Evolutionary conservation across 2,797 vertebrate species (phyloP).

Genomic region (Botia almorhae): DNA sequence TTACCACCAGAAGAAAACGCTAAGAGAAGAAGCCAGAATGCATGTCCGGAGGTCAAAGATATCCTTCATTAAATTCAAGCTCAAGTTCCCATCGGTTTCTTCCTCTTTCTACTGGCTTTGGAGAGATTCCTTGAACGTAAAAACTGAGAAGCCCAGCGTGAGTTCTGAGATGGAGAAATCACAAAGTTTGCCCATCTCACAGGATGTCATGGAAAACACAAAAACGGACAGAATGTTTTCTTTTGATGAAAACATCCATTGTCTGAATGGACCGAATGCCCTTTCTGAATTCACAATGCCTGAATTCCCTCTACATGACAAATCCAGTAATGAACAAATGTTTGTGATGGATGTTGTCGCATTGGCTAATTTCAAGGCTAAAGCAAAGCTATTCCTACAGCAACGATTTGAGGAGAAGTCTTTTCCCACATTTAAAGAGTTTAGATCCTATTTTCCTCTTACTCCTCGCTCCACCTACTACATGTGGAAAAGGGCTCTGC

Average conservation of each 20-base stretch:
- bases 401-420: conserved; percentile 91
- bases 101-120: conserved; percentile 90
- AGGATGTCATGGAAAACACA: conserved; percentile 28
- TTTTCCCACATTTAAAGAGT: conserved; percentile 95
- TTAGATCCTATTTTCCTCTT: conserved; percentile 88
- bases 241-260: conserved; percentile 55
- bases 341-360: conserved; percentile 89
- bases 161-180: conserved; percentile 35
- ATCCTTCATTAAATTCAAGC: conserved; percentile 87
- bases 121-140: conserved; percentile 71
- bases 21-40: conserved; percentile 82
- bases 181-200: neutral
- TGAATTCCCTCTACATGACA: conserved; percentile 59
- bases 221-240: conserved; percentile 26
- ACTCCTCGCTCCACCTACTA: conserved; percentile 96
- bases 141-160: conserved; percentile 35
- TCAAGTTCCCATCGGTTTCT: conserved; percentile 86
- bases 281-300: conserved; percentile 59
- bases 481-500: conserved; percentile 97
- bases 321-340: conserved; percentile 74
- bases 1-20: conserved; percentile 82
- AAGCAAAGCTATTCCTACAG: conserved; percentile 95
- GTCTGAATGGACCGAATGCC: conserved; percentile 41
- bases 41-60: conserved; percentile 80
- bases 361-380: conserved; percentile 92